Conservation (phyloP, 2,888 invertebrate genomes). For the Mantis religiosa region DNA sequence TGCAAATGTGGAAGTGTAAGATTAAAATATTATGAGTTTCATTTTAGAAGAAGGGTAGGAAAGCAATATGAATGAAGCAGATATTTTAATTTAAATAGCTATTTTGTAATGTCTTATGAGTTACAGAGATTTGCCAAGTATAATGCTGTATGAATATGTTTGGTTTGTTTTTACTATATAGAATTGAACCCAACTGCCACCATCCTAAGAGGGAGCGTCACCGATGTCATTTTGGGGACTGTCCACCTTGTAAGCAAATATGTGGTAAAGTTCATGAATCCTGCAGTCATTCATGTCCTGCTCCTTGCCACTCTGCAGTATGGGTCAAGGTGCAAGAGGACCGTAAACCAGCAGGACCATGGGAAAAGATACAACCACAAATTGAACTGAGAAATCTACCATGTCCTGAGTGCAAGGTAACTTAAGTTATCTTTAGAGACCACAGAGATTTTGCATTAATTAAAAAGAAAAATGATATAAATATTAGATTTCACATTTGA, state of each 20-base stretch:
- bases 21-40: too few species aligned
- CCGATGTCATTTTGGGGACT: conserved; percentile 77
- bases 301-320: conserved; percentile 72
- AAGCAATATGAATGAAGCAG: too few species aligned
- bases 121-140: too few species aligned
- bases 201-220: conserved; percentile 70
- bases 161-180: conserved; percentile 31
- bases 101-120: too few species aligned
- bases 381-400: conserved; percentile 42
- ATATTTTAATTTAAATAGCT: too few species aligned
- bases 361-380: conserved; percentile 42
- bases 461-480: too few species aligned
- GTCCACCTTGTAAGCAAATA: conserved; percentile 74
- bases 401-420: conserved; percentile 46
- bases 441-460: too few species aligned
- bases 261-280: conserved; percentile 58
- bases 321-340: conserved; percentile 56
- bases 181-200: conserved; percentile 78
- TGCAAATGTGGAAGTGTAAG: too few species aligned
- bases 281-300: conserved; percentile 67
- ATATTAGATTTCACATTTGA: too few species aligned
- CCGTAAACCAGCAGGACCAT: conserved; percentile 47
- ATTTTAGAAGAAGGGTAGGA: too few species aligned
- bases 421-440: background rate
- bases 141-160: too few species aligned